phyloP scores from a whole-genome alignment of 2,888 invertebrate genomes.

The Cybosia mesomella region DNA sequence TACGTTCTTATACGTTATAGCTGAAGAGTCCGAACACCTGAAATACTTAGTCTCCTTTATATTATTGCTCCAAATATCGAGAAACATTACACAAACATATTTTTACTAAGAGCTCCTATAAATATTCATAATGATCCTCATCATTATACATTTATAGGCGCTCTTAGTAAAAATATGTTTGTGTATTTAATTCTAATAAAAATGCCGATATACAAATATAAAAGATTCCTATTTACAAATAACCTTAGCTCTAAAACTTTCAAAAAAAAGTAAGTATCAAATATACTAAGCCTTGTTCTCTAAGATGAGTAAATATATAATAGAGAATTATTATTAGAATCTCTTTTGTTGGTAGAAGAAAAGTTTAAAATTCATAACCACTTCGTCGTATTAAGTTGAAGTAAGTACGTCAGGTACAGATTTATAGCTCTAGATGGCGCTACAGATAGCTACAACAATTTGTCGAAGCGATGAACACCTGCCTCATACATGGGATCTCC shows the following conservation, averaged over 20 bases:
- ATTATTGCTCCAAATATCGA: too few species aligned
- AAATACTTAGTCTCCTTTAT: too few species aligned
- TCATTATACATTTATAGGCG: too few species aligned
- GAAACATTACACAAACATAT: too few species aligned
- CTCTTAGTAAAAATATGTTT: too few species aligned
- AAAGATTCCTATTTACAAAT: too few species aligned
- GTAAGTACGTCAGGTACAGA: neutral
- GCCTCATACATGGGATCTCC: constrained; percentile 80
- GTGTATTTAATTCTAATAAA: too few species aligned
- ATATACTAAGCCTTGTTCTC: neutral
- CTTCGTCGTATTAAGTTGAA: neutral
- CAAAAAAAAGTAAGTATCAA: too few species aligned
- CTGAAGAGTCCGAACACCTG: neutral
- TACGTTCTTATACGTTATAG: neutral
- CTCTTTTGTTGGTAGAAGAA: neutral
- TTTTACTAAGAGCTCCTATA: too few species aligned
- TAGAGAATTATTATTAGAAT: neutral
- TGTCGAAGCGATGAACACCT: constrained; percentile 80
- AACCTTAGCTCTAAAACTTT: too few species aligned
- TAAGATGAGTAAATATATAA: neutral
- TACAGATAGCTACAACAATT: constrained; percentile 69
- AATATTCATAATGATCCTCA: too few species aligned
- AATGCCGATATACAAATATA: too few species aligned
- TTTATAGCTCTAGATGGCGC: constrained; percentile 57
- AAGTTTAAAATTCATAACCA: neutral